Evolutionary conservation across 2,888 invertebrate species (phyloP).

Genomic region (Archips crataeganus): DNA sequence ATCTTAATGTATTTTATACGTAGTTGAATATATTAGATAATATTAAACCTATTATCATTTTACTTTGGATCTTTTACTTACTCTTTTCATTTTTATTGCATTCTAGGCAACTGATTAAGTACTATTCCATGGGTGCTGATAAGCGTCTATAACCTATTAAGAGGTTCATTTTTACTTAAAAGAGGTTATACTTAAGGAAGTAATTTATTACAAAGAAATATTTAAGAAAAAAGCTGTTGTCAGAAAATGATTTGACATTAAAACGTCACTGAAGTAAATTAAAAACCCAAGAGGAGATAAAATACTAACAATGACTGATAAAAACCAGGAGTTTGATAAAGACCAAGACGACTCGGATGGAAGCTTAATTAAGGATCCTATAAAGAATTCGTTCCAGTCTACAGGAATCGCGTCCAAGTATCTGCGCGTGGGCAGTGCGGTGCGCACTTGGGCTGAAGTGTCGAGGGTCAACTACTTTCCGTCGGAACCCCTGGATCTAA

Average conservation of each 20-base stretch:
- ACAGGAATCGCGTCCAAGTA: constrained; percentile 25
- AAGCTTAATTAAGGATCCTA: neutral
- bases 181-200: too few relatives aligned
- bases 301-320: neutral
- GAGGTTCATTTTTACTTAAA: too few relatives aligned
- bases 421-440: constrained; percentile 55
- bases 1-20: neutral
- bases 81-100: neutral
- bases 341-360: neutral
- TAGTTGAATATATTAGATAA: too few relatives aligned
- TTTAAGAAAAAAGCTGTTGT: neutral
- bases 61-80: neutral
- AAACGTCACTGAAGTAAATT: neutral
- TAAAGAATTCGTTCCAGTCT: neutral
- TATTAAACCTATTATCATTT: neutral
- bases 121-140: too few relatives aligned
- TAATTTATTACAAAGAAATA: too few relatives aligned
- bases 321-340: neutral
- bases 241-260: neutral
- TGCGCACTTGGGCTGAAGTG: constrained; percentile 59
- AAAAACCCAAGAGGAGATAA: neutral
- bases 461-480: constrained; percentile 68
- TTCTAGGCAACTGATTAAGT: too few relatives aligned
- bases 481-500: constrained; percentile 49
- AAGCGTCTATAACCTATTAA: too few relatives aligned